Evolutionary conservation across 2,888 invertebrate genomes (phyloP), one percentile per base, ranked within the genome.

Genomic region (Eurytoma californica): DNA sequence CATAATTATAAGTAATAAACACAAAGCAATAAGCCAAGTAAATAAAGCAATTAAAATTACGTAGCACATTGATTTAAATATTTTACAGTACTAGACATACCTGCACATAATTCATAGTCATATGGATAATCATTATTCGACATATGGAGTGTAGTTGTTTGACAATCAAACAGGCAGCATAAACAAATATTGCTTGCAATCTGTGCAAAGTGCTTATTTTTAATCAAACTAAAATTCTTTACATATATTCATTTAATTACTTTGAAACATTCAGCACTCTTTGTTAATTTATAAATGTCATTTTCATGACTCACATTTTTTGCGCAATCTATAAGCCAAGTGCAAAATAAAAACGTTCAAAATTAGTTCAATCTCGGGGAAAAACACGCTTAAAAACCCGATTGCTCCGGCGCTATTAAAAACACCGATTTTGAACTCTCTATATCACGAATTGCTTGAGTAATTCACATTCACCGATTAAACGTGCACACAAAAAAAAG

Each of bases 31-130:
- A 57, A 39, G 39, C 9, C 9, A 39, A 39, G 9, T 39, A 39
- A 39, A 39, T 39, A 1, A 61, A 13, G 14, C 3, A 24, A 72
- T 51, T 55, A 51, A 66, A 20, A 55, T 61, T 67, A n/a, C 9
- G 47, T 53, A 47, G n/a, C 16, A 28, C 16, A 61, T 47, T 28
- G 63, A 58, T 5, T 70, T n/a, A n/a, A 53, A 57, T 20, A 18
- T 66, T 53, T 72, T 66, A 9, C 66, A 24, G n/a, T 68, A 72
- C 14, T 49, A 49, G 20, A 85, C 83, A 47, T 86, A 86, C 86
- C 86, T 84, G 82, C 24, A 74, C 86, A 86, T 30, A 82, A 68
- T 72, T 82, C 79, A 78, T 86, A 86, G 55, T 82, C 80, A 49
- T 86, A 86, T 3, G 83, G 83, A 82, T 82, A 86, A 69, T 80